phyloP scores from a whole-genome alignment of 2,113 vertebrate species.

The Tragelaphus imberbis region DNA sequence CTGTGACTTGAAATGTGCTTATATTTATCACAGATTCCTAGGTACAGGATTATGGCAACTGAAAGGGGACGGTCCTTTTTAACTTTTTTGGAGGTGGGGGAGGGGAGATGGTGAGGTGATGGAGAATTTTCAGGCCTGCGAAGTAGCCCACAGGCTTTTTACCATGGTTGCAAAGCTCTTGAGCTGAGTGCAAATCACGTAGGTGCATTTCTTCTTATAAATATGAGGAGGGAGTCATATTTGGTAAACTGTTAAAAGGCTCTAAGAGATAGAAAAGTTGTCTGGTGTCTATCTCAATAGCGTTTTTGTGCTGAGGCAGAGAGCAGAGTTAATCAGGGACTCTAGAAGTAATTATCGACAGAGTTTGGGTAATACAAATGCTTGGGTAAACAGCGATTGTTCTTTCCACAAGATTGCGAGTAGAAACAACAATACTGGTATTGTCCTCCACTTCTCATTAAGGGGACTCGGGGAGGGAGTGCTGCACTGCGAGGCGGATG shows the following conservation, averaged over 20 bases:
- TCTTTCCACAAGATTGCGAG: constrained; percentile 84
- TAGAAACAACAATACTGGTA: constrained; percentile 86
- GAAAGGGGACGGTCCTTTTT: background rate
- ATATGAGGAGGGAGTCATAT: constrained; percentile 51
- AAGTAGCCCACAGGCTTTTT: background rate
- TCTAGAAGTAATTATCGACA: constrained; percentile 85
- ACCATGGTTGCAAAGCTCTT: background rate
- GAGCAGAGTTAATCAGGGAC: constrained; percentile 86
- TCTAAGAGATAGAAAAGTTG: constrained; percentile 67
- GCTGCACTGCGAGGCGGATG: constrained; percentile 76
- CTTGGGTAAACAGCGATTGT: constrained; percentile 91
- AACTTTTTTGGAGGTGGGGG: background rate
- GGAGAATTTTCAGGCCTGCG: constrained; percentile 32
- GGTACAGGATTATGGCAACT: background rate
- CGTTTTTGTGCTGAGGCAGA: constrained; percentile 80
- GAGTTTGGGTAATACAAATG: constrained; percentile 80
- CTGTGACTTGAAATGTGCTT: constrained; percentile 53
- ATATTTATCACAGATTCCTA: constrained; percentile 47
- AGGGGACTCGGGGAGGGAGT: constrained; percentile 75
- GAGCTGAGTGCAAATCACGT: constrained; percentile 67
- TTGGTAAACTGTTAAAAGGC: constrained; percentile 66
- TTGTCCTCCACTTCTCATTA: constrained; percentile 91
- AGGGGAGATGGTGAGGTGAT: background rate
- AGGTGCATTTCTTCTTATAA: constrained; percentile 51
- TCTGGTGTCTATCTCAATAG: constrained; percentile 75